Percentiles rank a stretch among this genome's conserved stretches.
These are phyloP conservation scores for Pipistrellus pygmaeus DNA, from an alignment of 2,797 vertebrate species.

Conservation along the genomic window DNA sequence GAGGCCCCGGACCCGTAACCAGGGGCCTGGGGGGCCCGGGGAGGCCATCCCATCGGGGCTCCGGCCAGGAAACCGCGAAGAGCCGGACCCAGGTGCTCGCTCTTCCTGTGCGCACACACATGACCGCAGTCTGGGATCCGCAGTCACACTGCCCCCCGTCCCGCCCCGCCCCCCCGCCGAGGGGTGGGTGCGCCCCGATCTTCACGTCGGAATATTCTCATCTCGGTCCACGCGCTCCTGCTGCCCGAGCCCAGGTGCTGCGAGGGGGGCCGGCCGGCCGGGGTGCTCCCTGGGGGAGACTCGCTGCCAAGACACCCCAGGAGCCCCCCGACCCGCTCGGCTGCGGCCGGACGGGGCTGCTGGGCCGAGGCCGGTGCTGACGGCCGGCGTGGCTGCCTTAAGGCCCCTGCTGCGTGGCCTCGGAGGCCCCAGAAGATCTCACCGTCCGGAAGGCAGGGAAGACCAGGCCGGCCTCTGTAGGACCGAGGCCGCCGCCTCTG, in stretches of 20 bases:
- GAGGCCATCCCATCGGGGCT: background rate
- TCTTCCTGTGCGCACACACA: constrained; percentile 43
- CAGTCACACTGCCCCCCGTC: background rate
- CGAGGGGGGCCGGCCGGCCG: background rate
- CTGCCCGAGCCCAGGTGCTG: background rate
- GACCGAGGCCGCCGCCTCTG: background rate
- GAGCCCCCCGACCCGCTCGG: constrained; percentile 36
- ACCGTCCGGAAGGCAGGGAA: constrained; percentile 21
- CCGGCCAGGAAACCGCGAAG: background rate
- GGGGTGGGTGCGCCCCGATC: background rate
- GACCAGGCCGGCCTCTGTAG: background rate
- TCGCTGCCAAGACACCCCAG: constrained; percentile 62
- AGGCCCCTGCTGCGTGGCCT: constrained; percentile 72
- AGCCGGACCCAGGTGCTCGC: background rate
- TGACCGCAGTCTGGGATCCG: background rate
- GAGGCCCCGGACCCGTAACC: background rate
- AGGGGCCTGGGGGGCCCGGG: background rate
- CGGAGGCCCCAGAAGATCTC: constrained; percentile 52
- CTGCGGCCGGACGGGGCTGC: constrained; percentile 74
- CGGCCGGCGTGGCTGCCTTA: constrained; percentile 78
- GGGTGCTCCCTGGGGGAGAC: constrained; percentile 23
- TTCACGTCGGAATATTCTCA: background rate
- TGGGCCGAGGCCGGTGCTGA: constrained; percentile 79
- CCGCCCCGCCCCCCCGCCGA: background rate
- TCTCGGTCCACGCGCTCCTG: background rate